Conservation (phyloP, 2,888 invertebrate species). For the Amphimallon solstitiale region DNA sequence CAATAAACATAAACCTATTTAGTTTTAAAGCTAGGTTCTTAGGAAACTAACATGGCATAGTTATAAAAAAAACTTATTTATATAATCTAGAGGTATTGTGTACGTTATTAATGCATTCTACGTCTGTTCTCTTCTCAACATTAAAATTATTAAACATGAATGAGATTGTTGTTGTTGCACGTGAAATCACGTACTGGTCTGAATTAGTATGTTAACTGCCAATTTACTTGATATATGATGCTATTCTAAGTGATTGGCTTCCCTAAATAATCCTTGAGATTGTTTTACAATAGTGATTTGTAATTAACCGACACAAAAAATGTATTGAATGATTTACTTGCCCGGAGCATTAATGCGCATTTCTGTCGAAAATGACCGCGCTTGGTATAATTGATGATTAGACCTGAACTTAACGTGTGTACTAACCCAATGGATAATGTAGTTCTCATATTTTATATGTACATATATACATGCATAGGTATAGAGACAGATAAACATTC, state of each 20-base stretch:
- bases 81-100: too few relatives aligned
- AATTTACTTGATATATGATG: slow-evolving; percentile 27
- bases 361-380: not conserved
- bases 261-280: slow-evolving; percentile 23
- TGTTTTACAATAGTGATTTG: slow-evolving; percentile 28
- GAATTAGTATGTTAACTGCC: slow-evolving; percentile 14
- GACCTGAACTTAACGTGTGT: not conserved
- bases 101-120: not conserved
- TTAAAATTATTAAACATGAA: slow-evolving; percentile 19
- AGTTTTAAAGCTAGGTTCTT: too few relatives aligned
- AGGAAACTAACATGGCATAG: too few relatives aligned
- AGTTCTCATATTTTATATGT: not conserved
- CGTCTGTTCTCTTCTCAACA: slow-evolving; percentile 2
- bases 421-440: slow-evolving; percentile 2
- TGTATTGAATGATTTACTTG: slow-evolving; percentile 20
- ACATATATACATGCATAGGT: not conserved
- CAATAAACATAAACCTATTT: too few relatives aligned
- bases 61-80: too few relatives aligned
- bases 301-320: slow-evolving; percentile 19
- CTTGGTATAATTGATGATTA: slow-evolving; percentile 12
- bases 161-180: slow-evolving; percentile 7
- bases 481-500: too few relatives aligned
- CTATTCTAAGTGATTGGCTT: slow-evolving; percentile 26
- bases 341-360: slow-evolving; percentile 1
- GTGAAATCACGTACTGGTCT: slow-evolving; percentile 15